Conservation (phyloP, 2,113 vertebrate species). For the Antechinus flavipes region DNA sequence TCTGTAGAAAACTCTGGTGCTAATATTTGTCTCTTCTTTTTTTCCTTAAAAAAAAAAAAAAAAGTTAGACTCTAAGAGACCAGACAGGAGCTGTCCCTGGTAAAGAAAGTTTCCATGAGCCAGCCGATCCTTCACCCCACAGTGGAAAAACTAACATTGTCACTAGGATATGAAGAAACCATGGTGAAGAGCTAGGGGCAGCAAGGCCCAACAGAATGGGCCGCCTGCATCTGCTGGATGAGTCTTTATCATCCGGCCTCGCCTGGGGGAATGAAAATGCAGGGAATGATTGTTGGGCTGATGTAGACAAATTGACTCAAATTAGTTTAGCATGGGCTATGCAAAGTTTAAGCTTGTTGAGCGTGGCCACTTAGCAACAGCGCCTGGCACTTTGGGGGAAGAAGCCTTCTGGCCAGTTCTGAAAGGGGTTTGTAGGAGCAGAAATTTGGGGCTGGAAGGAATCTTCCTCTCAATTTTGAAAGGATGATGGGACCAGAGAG, state of each 20-base stretch:
- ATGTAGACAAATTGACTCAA: constrained; percentile 92
- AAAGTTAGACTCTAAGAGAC: neutral
- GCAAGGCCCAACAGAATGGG: constrained; percentile 82
- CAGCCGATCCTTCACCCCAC: constrained; percentile 84
- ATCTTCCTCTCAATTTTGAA: neutral
- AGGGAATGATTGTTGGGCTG: constrained; percentile 85
- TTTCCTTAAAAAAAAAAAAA: constrained; percentile 58
- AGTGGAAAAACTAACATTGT: constrained; percentile 89
- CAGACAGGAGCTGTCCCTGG: constrained; percentile 79
- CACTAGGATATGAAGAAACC: constrained; percentile 90
- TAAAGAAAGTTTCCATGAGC: constrained; percentile 84
- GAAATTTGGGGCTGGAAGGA: neutral
- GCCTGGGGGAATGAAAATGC: constrained; percentile 83
- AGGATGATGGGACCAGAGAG: neutral
- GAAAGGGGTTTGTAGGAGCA: neutral
- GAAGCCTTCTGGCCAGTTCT: accelerated
- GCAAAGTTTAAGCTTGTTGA: constrained; percentile 87
- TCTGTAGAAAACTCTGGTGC: constrained; percentile 59
- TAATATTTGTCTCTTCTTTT: constrained; percentile 78
- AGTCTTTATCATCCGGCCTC: constrained; percentile 84
- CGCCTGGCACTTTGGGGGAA: constrained; percentile 51
- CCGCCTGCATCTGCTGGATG: constrained; percentile 84
- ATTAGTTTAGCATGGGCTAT: constrained; percentile 89
- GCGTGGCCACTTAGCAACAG: constrained; percentile 87
- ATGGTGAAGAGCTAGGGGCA: constrained; percentile 88